Conservation (phyloP, 2,113 vertebrate species). For the Etheostoma spectabile region DNA sequence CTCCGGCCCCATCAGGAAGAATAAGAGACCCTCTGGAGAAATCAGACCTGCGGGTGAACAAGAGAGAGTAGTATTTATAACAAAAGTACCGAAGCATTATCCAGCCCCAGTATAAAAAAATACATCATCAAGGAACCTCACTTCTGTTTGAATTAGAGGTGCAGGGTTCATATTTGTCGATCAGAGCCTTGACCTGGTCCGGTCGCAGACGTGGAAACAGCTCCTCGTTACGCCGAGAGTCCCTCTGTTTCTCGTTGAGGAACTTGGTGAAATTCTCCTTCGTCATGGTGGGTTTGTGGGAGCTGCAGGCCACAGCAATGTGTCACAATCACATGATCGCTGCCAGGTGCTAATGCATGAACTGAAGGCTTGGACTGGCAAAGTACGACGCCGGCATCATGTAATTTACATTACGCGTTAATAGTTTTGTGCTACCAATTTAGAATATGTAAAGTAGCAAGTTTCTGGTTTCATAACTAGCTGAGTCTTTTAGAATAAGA, state of each 20-base stretch:
- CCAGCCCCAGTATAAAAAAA: neutral
- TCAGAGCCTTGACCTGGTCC: slow-evolving; percentile 93
- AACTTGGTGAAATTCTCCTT: slow-evolving; percentile 96
- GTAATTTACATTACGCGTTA: neutral
- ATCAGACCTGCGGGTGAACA: slow-evolving; percentile 87
- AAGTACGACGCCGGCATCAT: neutral
- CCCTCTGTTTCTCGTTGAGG: slow-evolving; percentile 95
- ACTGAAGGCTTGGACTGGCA: neutral
- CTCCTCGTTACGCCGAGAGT: slow-evolving; percentile 92
- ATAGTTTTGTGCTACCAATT: neutral
- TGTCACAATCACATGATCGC: neutral
- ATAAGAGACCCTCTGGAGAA: slow-evolving; percentile 93
- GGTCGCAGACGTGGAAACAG: slow-evolving; percentile 90
- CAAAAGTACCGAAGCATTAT: neutral
- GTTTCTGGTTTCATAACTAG: neutral
- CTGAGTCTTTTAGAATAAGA: neutral
- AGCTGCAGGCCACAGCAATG: slow-evolving; percentile 60
- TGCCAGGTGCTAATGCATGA: neutral
- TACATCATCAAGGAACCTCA: slow-evolving; percentile 65
- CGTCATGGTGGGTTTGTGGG: slow-evolving; percentile 95
- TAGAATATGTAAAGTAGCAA: neutral
- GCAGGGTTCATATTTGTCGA: slow-evolving; percentile 94
- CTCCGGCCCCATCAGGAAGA: slow-evolving; percentile 92
- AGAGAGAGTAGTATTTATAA: slow-evolving; percentile 9
- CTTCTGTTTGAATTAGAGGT: slow-evolving; percentile 90